Evolutionary conservation across 2,113 vertebrate species (phyloP).

Genomic region (Sprattus sprattus): DNA sequence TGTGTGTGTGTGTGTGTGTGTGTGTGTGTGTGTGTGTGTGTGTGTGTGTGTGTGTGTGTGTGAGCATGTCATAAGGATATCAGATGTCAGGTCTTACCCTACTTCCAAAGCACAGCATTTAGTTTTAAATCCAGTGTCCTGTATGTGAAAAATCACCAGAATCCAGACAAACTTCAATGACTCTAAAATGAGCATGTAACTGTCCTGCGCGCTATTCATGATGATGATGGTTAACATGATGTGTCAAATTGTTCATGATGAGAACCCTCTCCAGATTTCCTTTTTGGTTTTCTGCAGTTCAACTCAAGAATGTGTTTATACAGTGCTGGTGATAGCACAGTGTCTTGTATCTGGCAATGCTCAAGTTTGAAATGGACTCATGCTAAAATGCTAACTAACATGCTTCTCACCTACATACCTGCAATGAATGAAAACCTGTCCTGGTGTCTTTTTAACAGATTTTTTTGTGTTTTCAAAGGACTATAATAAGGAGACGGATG

Average conservation of each 20-base stretch:
- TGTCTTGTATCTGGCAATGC: not conserved
- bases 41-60: no score
- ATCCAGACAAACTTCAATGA: not conserved
- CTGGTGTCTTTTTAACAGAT: not conserved
- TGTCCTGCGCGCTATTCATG: not conserved
- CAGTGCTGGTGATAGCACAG: no score
- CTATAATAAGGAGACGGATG: not conserved
- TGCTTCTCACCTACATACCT: not conserved
- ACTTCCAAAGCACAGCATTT: not conserved
- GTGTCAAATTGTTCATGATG: not conserved
- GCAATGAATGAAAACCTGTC: not conserved
- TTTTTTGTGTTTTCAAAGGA: constrained; percentile 2
- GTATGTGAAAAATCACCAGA: not conserved
- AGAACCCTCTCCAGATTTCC: not conserved
- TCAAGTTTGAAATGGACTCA: not conserved
- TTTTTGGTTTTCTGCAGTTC: not conserved
- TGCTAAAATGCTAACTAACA: not conserved
- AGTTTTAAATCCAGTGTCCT: not conserved
- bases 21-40: not conserved
- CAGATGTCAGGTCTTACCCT: not conserved
- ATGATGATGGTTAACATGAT: no score
- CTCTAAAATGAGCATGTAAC: no score
- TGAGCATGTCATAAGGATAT: not conserved
- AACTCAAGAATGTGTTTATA: not conserved
- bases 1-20: no score